Base-by-base conservation (phyloP, 2,888 invertebrate genomes). In the Atrina japonica region DNA sequence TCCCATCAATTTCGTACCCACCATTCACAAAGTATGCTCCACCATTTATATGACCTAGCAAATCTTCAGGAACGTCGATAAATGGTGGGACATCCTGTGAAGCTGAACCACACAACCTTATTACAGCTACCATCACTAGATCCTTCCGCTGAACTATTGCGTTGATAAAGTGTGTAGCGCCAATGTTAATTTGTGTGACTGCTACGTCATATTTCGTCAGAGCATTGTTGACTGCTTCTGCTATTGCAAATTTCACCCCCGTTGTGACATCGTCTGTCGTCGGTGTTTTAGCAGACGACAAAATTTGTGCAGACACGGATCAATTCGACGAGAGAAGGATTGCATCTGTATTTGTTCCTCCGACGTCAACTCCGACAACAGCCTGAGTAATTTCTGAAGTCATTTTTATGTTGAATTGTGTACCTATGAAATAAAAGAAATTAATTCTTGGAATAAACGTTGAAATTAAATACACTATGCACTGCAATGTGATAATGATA, bases 111-210 rank as follows among this genome's bases (percentile, higher is more conserved):
- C 88, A 88, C 14, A 89, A 76, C 29, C 89, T 75, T 18, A 89
- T 78, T 5, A 87, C 85, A 0, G 83, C 78, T 27, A 89, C 88
- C 56, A 69, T 81, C 7, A 78, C 82, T 49, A 89, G 75, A 52
- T 76, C 58, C 53, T 81, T 82, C 18, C 85, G 73, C 73, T 88
- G 88, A 5, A 89, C 77, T 0, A 88, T 82, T 11, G 88, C 89
- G 71, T 89, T 89, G 6, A 89, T 84, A 73, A 89, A 89, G 71
- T 89, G 89, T 0, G 88, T 89, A 5, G 89, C 89, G 11, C 88
- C 88, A 21, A 88, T 84, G 75, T 86, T 85, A 1, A 88, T 77
- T 60, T 84, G 85, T n/a, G 68, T 72, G 30, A 83, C 73, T 2
- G 66, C 72, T 3, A 79, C 27, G 14, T 45, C n/a, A 14, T 55